A percentile compares a stretch with the other conserved stretches of the same genome.
These are phyloP conservation scores for Hiodon tergisus DNA, from an alignment of 2,113 vertebrate genomes.

Conservation along the genomic window DNA sequence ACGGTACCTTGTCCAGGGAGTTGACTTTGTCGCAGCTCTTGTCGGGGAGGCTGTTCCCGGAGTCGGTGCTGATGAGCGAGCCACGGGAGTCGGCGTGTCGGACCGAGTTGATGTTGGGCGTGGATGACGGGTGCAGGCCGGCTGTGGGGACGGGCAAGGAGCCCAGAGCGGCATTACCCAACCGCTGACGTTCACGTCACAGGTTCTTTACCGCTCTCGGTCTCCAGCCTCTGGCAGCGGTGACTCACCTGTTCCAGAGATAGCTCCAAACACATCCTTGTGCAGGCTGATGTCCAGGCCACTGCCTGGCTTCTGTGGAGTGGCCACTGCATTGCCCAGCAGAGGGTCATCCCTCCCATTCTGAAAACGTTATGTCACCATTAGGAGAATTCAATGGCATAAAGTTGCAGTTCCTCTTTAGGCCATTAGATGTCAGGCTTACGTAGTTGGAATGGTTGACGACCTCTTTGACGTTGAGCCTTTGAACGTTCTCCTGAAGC, in stretches of 20 bases:
- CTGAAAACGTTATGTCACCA: slow-evolving; percentile 48
- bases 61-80: slow-evolving; percentile 91
- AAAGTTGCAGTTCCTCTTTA: neutral
- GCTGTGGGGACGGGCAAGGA: slow-evolving; percentile 54
- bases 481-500: slow-evolving; percentile 85
- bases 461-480: slow-evolving; percentile 81
- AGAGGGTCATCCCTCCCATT: slow-evolving; percentile 73
- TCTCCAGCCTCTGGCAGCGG: neutral
- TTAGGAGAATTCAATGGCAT: neutral
- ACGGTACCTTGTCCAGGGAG: slow-evolving; percentile 85
- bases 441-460: slow-evolving; percentile 69
- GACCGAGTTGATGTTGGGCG: slow-evolving; percentile 70
- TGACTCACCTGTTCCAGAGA: slow-evolving; percentile 84
- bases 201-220: no score
- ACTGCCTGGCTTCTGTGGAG: slow-evolving; percentile 77
- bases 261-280: slow-evolving; percentile 89
- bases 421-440: slow-evolving; percentile 46
- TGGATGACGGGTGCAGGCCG: slow-evolving; percentile 80
- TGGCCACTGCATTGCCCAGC: slow-evolving; percentile 61
- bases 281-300: slow-evolving; percentile 79
- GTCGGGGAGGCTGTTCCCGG: slow-evolving; percentile 83
- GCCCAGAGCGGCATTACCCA: neutral
- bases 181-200: no score
- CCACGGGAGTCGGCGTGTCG: slow-evolving; percentile 87
- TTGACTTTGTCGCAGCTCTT: slow-evolving; percentile 79